Evolutionary conservation across 2,113 vertebrate species (phyloP).

Genomic region (Platysternon megacephalum): DNA sequence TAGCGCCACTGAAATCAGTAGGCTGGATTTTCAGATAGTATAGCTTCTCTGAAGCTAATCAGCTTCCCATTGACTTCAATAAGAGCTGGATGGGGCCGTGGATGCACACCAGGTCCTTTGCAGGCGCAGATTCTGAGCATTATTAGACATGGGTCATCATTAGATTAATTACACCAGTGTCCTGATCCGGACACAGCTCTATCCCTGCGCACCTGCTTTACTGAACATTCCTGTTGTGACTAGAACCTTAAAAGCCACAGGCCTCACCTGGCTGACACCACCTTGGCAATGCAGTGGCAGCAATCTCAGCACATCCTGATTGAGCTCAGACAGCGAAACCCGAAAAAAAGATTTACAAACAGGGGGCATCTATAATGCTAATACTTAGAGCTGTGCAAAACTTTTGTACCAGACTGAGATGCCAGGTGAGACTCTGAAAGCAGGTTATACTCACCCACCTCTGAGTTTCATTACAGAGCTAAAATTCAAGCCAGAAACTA

Average conservation of each 20-base stretch:
- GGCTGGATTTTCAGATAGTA: background rate
- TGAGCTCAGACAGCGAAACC: rapidly evolving
- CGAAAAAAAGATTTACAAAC: rapidly evolving
- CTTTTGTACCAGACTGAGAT: rapidly evolving
- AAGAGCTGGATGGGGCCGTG: background rate
- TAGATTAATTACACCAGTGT: background rate
- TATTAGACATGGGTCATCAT: background rate
- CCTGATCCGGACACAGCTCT: background rate
- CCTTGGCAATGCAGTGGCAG: background rate
- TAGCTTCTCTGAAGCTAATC: background rate
- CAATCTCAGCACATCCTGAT: background rate
- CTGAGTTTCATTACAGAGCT: rapidly evolving
- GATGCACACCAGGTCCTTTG: background rate
- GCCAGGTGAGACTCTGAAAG: background rate
- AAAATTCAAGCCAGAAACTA: background rate
- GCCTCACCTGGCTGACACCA: rapidly evolving
- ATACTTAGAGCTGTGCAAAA: background rate
- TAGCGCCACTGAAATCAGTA: background rate
- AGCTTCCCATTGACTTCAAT: background rate
- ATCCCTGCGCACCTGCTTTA: background rate
- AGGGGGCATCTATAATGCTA: background rate
- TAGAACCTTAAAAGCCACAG: background rate
- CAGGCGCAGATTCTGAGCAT: background rate
- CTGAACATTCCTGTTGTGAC: background rate
- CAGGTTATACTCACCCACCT: background rate